phyloP scores from a whole-genome alignment of 2,888 invertebrate species.

The Odontomyia ornata region DNA sequence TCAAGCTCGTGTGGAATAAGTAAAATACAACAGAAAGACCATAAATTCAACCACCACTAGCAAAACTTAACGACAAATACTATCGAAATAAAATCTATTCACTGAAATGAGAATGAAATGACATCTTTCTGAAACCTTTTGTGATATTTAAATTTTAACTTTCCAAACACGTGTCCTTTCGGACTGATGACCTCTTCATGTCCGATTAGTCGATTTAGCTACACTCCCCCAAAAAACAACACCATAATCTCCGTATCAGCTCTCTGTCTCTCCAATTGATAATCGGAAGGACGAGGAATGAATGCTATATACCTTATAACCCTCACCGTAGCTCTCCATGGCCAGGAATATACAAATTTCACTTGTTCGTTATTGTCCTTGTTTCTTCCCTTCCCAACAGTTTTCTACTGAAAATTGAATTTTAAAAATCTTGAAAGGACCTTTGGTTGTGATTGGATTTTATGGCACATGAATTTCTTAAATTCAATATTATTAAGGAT shows the following conservation, averaged over 20 bases:
- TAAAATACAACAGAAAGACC: too few species aligned
- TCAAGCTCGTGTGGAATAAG: too few species aligned
- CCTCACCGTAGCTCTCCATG: background rate
- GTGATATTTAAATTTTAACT: constrained; percentile 45
- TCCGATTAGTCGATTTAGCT: constrained; percentile 33
- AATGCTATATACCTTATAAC: background rate
- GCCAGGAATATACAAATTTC: background rate
- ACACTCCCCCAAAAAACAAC: constrained; percentile 7
- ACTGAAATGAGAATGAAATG: background rate
- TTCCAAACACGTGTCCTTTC: constrained; percentile 49
- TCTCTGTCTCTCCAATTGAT: constrained; percentile 25
- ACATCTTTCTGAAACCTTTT: background rate
- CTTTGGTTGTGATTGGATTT: constrained; percentile 49
- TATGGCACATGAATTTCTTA: constrained; percentile 51
- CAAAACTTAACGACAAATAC: too few species aligned
- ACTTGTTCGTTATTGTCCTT: background rate
- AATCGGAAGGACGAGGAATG: background rate
- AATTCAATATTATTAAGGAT: constrained; percentile 45
- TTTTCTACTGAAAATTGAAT: constrained; percentile 47
- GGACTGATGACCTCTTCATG: constrained; percentile 45
- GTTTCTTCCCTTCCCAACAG: background rate
- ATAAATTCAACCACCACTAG: too few species aligned
- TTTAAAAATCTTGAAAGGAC: constrained; percentile 49
- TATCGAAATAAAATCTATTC: too few species aligned
- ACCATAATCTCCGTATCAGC: constrained; percentile 31